These are phyloP conservation scores for Himalopsyche kuldschensis DNA, from an alignment of 2,888 invertebrate species.

Conservation along the genomic window DNA sequence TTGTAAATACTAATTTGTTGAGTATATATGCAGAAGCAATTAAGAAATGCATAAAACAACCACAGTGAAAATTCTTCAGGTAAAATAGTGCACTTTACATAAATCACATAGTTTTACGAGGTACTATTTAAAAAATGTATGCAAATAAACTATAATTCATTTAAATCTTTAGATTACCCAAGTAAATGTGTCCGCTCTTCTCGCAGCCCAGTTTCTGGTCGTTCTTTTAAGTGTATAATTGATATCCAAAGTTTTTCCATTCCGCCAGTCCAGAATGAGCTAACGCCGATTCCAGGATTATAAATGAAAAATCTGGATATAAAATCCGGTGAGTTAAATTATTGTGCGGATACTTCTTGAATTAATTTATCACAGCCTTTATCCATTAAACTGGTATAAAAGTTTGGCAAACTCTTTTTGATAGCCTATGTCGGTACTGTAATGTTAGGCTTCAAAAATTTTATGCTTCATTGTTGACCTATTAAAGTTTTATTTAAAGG, in stretches of 20 bases:
- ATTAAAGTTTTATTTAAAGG: neutral
- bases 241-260: constrained; percentile 38
- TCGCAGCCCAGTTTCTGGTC: neutral
- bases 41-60: too few relatives aligned
- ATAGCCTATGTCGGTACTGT: constrained; percentile 11
- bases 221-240: constrained; percentile 37
- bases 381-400: constrained; percentile 22
- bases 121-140: neutral
- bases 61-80: too few relatives aligned
- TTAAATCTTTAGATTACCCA: neutral
- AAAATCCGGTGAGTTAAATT: constrained; percentile 27
- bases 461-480: neutral
- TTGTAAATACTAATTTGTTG: too few relatives aligned
- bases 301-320: constrained; percentile 38
- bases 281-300: constrained; percentile 33
- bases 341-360: constrained; percentile 25
- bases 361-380: constrained; percentile 26
- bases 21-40: too few relatives aligned
- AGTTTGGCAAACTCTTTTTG: constrained; percentile 21
- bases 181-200: neutral
- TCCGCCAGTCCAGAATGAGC: constrained; percentile 30
- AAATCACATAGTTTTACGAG: too few relatives aligned
- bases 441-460: constrained; percentile 1
- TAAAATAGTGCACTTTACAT: too few relatives aligned
- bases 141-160: neutral